A percentile compares a stretch with the other conserved stretches of the same genome.
Conservation (phyloP, 2,797 vertebrate genomes). For the Ptychadena robeensis region DNA sequence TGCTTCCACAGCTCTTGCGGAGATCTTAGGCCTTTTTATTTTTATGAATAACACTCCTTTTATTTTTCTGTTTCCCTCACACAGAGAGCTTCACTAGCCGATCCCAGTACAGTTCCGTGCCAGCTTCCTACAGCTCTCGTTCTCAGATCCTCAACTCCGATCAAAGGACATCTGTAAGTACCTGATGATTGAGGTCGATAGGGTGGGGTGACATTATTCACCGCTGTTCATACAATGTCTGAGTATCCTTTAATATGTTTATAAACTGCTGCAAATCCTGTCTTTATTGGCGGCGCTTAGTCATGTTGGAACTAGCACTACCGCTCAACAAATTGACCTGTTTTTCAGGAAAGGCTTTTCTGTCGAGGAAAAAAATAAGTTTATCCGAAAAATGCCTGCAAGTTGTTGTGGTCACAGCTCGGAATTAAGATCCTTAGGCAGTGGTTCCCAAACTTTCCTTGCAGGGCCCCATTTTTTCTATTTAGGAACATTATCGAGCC, state of each 20-base stretch:
- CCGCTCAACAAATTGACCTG: background rate
- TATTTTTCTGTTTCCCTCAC: constrained; percentile 58
- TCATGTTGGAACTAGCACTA: constrained; percentile 4
- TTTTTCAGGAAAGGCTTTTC: background rate
- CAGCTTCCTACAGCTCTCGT: constrained; percentile 74
- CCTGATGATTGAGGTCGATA: background rate
- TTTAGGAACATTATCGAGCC: too few species aligned
- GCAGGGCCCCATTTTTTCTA: too few species aligned
- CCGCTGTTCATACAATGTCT: constrained; percentile 10
- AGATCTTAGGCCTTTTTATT: background rate
- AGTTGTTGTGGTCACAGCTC: background rate
- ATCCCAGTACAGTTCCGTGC: constrained; percentile 73
- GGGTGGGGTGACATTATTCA: constrained; percentile 5
- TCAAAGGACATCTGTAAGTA: constrained; percentile 75
- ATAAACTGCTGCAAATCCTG: constrained; percentile 27
- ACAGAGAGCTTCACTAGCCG: constrained; percentile 73
- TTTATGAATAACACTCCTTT: background rate
- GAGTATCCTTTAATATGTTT: constrained; percentile 9
- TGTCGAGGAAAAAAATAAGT: background rate
- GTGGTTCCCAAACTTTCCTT: too few species aligned
- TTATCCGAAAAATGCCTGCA: background rate
- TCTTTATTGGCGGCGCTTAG: background rate
- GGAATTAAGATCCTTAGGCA: background rate
- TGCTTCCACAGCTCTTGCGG: background rate
- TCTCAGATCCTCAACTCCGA: constrained; percentile 70